These are phyloP conservation scores for Zaprionus capensis DNA, from an alignment of 1,140 invertebrate species.

Conservation along the genomic window DNA sequence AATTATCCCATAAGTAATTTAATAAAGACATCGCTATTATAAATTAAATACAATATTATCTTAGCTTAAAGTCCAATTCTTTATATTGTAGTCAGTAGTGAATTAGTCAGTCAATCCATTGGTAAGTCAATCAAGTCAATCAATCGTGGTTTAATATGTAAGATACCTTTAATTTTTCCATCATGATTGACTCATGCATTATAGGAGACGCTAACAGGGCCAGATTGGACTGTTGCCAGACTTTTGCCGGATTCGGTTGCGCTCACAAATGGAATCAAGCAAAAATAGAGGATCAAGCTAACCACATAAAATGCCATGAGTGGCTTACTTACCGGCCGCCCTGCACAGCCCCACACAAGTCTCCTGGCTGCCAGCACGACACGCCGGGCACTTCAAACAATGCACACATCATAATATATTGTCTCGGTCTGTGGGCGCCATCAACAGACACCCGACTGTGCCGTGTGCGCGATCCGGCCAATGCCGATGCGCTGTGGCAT, in stretches of 20 bases:
- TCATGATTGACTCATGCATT: neutral
- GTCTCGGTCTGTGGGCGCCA: slow-evolving; percentile 42
- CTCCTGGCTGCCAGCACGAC: neutral
- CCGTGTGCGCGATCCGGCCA: slow-evolving; percentile 14
- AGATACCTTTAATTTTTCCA: neutral
- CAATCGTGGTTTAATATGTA: neutral
- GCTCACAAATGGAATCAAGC: slow-evolving; percentile 19
- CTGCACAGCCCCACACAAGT: neutral
- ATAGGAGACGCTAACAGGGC: neutral
- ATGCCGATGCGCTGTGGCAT: slow-evolving; percentile 48
- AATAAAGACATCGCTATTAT: no score
- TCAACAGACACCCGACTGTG: slow-evolving; percentile 25
- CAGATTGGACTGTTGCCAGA: neutral
- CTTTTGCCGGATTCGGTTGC: neutral
- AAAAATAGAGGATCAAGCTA: slow-evolving; percentile 12
- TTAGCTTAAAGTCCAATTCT: no score
- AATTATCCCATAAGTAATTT: no score
- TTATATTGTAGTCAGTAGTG: no score
- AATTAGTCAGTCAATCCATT: no score
- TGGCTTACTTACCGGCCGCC: slow-evolving; percentile 21
- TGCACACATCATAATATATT: slow-evolving; percentile 55
- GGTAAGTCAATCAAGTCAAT: neutral
- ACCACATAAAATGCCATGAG: slow-evolving; percentile 36
- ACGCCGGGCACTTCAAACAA: slow-evolving; percentile 29
- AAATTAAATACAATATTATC: no score